Evolutionary conservation across 1,140 invertebrate genomes (phyloP), one percentile per base, ranked within the genome.

Genomic region (Drosophila lowei): DNA sequence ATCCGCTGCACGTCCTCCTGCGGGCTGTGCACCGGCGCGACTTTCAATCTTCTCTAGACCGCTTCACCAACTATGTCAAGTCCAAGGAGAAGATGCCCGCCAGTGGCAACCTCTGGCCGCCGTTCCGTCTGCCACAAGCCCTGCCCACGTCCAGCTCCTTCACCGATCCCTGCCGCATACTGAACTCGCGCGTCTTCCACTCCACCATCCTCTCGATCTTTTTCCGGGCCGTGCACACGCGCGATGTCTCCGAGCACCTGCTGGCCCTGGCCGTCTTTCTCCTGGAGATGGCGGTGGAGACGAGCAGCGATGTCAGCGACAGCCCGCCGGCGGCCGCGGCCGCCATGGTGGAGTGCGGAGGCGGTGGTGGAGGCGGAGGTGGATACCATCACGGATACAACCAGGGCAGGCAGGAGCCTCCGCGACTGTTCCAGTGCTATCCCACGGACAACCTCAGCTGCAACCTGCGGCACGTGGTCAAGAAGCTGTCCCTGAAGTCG

Each of bases 31-130:
- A 99, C 92, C 92, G 97, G 41, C 94, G 95, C 80, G 98, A 99
- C 91, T 98, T 98, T 91, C 98, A 99, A 92, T 94, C 95, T 15
- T 97, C 98, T 3, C 95, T 99, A 94, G 98, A 99, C 92, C 93
- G 98, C 49, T 97, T 95, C 91, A 96, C 95, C 1, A 94, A 95
- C 79, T 97, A 96, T 55, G 94, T 94, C 0, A 94, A 93, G 55
- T 93, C 94, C 66, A 93, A 93, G 23, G 93, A 94, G n/a, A 95
- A 95, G 84, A 93, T 95, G 72, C 94, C 94, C 62, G 92, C 93
- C 8, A 93, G 93, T 58, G 93, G 93, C 1, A 94, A 93, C 52
- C 95, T 95, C 0, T 98, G 97, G 97, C 96, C 97, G 42, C 97
- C 97, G 1, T 97, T 96, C 90, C 92, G 96, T 52, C 92, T 95